Conservation (phyloP, 2,888 invertebrate species). For the Cosmorhoe ocellata region DNA sequence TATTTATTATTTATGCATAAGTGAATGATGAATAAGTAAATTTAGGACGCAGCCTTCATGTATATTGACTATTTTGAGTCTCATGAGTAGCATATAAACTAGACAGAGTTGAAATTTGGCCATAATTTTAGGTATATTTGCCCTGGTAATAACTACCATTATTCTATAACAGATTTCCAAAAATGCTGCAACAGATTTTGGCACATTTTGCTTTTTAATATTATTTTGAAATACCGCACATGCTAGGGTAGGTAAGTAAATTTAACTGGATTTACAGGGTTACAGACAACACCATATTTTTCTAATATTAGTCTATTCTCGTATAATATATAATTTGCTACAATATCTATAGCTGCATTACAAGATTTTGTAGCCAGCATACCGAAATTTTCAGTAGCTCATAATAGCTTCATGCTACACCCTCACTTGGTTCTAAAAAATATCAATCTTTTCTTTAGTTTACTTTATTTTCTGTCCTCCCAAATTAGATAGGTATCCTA, state of each 20-base stretch:
- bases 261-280: conserved; percentile 17
- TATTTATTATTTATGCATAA: too few relatives aligned
- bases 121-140: too few relatives aligned
- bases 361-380: conserved; percentile 42
- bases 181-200: conserved; percentile 1
- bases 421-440: too few relatives aligned
- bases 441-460: too few relatives aligned
- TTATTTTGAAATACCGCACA: conserved; percentile 14
- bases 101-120: too few relatives aligned
- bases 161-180: background rate
- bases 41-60: too few relatives aligned
- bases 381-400: background rate
- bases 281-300: conserved; percentile 23
- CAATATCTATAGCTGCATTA: conserved; percentile 61
- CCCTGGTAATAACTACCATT: too few relatives aligned
- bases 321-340: conserved; percentile 58
- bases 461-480: too few relatives aligned
- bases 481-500: background rate
- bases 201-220: conserved; percentile 4
- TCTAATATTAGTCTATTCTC: conserved; percentile 30
- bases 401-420: too few relatives aligned
- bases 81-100: too few relatives aligned
- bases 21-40: too few relatives aligned
- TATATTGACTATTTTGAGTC: too few relatives aligned
- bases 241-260: background rate